Conservation (phyloP, 2,113 vertebrate genomes). For the Eretmodus cyanostictus region DNA sequence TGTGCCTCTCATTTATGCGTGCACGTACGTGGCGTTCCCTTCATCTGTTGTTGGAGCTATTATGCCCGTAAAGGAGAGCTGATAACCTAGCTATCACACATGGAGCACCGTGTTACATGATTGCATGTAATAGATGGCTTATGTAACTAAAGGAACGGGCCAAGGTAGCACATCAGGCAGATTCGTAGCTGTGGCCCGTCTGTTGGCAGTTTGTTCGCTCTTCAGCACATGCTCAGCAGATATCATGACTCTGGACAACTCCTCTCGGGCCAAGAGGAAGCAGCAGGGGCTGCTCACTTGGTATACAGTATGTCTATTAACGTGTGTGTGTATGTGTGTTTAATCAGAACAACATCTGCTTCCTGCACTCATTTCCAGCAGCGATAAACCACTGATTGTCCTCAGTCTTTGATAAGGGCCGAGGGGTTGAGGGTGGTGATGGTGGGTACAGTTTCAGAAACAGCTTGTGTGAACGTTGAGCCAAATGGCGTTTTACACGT, state of each 20-base stretch:
- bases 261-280: constrained; percentile 11
- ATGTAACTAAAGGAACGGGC: background rate
- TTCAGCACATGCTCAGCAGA: constrained; percentile 21
- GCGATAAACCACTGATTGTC: constrained; percentile 62
- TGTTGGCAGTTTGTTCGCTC: background rate
- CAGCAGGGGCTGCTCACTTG: background rate
- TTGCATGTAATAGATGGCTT: background rate
- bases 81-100: constrained; percentile 6
- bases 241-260: constrained; percentile 6
- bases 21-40: background rate
- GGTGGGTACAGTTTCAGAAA: constrained; percentile 5
- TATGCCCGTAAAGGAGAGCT: background rate
- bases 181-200: background rate
- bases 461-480: background rate
- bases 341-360: constrained; percentile 69
- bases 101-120: constrained; percentile 18
- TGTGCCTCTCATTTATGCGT: background rate
- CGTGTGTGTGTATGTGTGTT: constrained; percentile 14
- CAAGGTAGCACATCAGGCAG: background rate
- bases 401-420: constrained; percentile 49
- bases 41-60: background rate
- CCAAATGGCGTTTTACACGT: constrained; percentile 33
- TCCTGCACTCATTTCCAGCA: constrained; percentile 53
- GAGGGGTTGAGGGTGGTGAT: background rate
- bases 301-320: background rate